Conservation (phyloP, 2,797 vertebrate species). For the Lates japonicus region DNA sequence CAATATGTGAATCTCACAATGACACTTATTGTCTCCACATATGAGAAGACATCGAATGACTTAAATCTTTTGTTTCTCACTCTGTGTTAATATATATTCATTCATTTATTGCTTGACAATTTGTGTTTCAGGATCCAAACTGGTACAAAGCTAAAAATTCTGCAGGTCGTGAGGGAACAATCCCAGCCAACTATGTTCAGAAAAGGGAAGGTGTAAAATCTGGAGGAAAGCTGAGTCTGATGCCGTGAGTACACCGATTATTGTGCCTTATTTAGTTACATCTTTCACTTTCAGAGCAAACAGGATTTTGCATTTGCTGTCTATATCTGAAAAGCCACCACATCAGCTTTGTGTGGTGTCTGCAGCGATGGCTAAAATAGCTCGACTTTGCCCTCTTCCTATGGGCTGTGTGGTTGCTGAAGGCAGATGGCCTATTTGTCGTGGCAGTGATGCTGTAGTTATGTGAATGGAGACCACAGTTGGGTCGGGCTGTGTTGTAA, state of each 20-base stretch:
- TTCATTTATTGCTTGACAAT: slow-evolving; percentile 1
- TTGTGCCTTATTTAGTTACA: not conserved
- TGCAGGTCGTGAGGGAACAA: slow-evolving; percentile 93
- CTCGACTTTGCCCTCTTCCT: slow-evolving; percentile 34
- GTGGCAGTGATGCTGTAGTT: slow-evolving; percentile 35
- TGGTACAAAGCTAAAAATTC: slow-evolving; percentile 99
- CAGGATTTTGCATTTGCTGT: slow-evolving; percentile 13
- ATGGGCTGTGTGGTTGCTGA: slow-evolving; percentile 36
- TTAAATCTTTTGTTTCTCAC: not conserved
- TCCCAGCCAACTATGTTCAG: slow-evolving; percentile 97
- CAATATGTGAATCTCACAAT: not conserved
- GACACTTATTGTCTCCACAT: not conserved
- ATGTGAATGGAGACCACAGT: slow-evolving; percentile 70
- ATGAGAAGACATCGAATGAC: not conserved
- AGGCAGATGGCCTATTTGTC: slow-evolving; percentile 55
- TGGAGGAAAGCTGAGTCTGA: slow-evolving; percentile 95
- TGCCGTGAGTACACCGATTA: slow-evolving; percentile 92
- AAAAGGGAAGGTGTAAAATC: slow-evolving; percentile 95
- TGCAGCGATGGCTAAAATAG: slow-evolving; percentile 55
- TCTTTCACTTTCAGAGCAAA: not conserved
- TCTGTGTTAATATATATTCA: slow-evolving; percentile 2
- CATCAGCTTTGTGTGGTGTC: not conserved
- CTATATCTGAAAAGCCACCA: slow-evolving; percentile 2
- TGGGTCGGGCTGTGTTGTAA: slow-evolving; percentile 65
- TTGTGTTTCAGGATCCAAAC: slow-evolving; percentile 91